phyloP scores from a whole-genome alignment of 2,888 invertebrate genomes.

The Globia sparganii region DNA sequence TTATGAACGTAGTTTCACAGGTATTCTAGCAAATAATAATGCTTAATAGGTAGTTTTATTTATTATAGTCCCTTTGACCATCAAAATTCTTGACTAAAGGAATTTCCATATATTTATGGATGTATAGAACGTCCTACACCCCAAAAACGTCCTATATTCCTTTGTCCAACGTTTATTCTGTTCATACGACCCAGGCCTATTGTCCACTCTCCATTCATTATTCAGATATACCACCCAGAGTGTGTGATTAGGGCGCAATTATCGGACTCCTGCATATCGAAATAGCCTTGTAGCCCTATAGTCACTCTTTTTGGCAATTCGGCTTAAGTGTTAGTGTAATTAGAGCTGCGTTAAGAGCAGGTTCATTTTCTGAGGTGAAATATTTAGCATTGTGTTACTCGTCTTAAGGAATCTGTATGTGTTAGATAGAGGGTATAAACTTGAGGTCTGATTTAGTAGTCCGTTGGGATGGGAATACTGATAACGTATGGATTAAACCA shows the following conservation, averaged over 20 bases:
- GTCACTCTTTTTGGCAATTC: conserved; percentile 26
- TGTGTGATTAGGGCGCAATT: conserved; percentile 53
- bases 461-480: not conserved
- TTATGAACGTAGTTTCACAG: not conserved
- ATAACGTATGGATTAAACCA: not conserved
- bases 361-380: not conserved
- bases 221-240: conserved; percentile 40
- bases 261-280: conserved; percentile 36
- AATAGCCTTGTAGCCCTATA: conserved; percentile 39
- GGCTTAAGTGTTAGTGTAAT: conserved; percentile 20
- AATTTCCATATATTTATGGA: conserved; percentile 19
- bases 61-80: not conserved
- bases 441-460: not conserved
- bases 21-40: not conserved
- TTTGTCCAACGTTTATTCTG: conserved; percentile 30
- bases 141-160: conserved; percentile 4
- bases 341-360: not conserved
- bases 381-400: conserved; percentile 9
- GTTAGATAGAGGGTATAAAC: not conserved
- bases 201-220: conserved; percentile 49
- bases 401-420: not conserved
- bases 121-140: too few relatives aligned
- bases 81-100: not conserved
- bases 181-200: conserved; percentile 31
- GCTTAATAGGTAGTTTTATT: not conserved